Base-by-base conservation (phyloP, 2,113 vertebrate genomes). In the Alectura lathami region DNA sequence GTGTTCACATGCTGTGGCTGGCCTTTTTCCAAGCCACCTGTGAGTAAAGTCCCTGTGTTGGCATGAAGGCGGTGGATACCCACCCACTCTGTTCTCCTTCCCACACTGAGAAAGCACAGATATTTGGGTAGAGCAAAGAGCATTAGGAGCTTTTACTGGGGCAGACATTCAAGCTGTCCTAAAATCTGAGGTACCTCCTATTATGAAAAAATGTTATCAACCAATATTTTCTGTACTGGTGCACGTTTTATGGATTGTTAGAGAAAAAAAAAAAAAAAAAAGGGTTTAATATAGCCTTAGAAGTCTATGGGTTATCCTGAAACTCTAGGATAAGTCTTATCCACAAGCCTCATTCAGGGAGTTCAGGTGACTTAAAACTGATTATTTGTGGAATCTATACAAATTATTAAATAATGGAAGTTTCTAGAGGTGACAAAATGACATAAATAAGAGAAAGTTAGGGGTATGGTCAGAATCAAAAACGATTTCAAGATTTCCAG, bases 381-480 rank as follows among this genome's bases (percentile, higher is more conserved):
- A 77, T 17, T 29, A 22, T 68, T 43, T 60, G 30, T 75, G 21
- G 45, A 77, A 66, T n/a, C 10, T 53, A 69, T 68, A 6, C 30
- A 51, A 76, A 77, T n/a, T 13, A 77, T n/a, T 13, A 66, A 76
- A 63, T 36, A 83, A 53, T 27, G 50, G 73, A 60, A 53, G 17
- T 21, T 84, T 74, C 70, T 48, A 67, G 42, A 74, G 30, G 40
- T 56, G n/a, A 48, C 2, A 56, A 53, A 70, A 75, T 29, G 27
- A 24, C 0, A 0, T 53, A 87, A 83, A 70, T 4, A 50, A 75
- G 17, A 53, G 8, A 57, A n/a, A 74, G 17, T 24, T 13, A 80
- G 63, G 59, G 83, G 14, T 32, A n/a, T 76, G 78, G 27, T 66
- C 63, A 70, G 64, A 78, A 54, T 54, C 20, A 81, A 86, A 92